phyloP scores from a whole-genome alignment of 2,888 invertebrate genomes.

The Drosophila flavopinicola region DNA sequence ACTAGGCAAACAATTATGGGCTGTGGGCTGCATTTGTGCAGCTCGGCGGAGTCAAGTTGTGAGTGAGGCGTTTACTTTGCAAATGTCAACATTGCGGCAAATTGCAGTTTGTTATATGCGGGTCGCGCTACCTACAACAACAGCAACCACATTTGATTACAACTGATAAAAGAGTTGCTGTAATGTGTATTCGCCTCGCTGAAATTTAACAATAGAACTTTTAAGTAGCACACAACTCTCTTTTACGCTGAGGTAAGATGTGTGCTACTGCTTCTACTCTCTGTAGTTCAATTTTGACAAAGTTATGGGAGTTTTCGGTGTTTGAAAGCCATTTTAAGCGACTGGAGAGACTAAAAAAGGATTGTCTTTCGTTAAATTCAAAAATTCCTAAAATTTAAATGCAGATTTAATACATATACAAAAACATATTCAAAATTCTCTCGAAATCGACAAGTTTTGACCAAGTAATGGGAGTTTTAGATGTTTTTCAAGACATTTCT shows the following conservation, averaged over 20 bases:
- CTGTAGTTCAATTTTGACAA: too few species aligned
- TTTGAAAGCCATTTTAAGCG: too few species aligned
- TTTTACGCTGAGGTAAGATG: neutral
- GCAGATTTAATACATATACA: too few species aligned
- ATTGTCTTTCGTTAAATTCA: too few species aligned
- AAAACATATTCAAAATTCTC: too few species aligned
- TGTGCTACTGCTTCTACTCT: neutral
- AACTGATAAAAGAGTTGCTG: slow-evolving; percentile 2
- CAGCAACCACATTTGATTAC: slow-evolving; percentile 30
- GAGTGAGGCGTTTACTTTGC: slow-evolving; percentile 24
- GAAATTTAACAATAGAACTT: neutral
- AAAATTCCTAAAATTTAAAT: too few species aligned
- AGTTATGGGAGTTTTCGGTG: too few species aligned
- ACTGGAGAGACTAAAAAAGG: too few species aligned
- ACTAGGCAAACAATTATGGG: neutral
- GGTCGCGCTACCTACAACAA: slow-evolving; percentile 1
- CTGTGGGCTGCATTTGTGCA: neutral
- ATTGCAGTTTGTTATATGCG: slow-evolving; percentile 32
- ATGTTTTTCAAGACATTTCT: too few species aligned
- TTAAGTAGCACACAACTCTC: neutral
- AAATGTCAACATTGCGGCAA: slow-evolving; percentile 55
- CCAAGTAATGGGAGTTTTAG: too few species aligned
- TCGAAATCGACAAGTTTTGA: too few species aligned
- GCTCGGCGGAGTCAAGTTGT: slow-evolving; percentile 6
- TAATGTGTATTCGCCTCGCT: neutral